Conservation (phyloP, 1,140 invertebrate species). For the Trachymyrmex septentrionalis region DNA sequence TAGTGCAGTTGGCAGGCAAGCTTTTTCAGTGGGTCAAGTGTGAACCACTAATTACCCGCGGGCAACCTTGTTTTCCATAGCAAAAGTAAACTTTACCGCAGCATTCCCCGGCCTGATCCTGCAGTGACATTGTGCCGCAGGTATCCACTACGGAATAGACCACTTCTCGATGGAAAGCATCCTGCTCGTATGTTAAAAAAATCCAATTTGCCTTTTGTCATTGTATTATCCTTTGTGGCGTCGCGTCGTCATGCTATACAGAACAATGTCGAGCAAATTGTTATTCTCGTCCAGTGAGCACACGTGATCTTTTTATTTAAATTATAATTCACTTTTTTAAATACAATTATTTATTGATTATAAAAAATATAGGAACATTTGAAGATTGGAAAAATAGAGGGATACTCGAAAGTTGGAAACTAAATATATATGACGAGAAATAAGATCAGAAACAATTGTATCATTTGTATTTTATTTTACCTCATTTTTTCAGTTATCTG, state of each 20-base stretch:
- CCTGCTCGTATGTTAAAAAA: constrained; percentile 30
- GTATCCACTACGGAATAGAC: constrained; percentile 33
- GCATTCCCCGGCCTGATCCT: constrained; percentile 45
- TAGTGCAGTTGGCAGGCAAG: not conserved
- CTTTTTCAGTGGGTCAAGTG: constrained; percentile 78
- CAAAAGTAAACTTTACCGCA: constrained; percentile 76
- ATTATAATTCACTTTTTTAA: not conserved
- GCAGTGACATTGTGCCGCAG: constrained; percentile 11
- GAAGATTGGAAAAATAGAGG: not conserved
- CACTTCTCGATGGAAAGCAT: constrained; percentile 35
- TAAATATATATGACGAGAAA: not conserved
- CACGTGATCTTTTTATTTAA: constrained; percentile 8
- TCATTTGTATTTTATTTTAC: not conserved
- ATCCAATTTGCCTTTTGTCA: constrained; percentile 33
- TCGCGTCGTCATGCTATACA: not conserved
- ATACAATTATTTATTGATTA: not conserved
- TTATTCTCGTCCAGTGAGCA: not conserved
- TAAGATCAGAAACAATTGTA: not conserved
- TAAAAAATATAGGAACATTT: not conserved
- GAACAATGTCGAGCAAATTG: constrained; percentile 19
- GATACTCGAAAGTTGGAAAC: not conserved
- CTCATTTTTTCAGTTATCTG: not conserved
- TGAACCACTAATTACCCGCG: constrained; percentile 79
- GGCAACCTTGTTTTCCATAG: constrained; percentile 79
- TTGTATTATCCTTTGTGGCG: constrained; percentile 39